Percentiles rank a stretch among this genome's conserved stretches.
phyloP scores from a whole-genome alignment of 2,797 vertebrate species.

The Mus spretus region DNA sequence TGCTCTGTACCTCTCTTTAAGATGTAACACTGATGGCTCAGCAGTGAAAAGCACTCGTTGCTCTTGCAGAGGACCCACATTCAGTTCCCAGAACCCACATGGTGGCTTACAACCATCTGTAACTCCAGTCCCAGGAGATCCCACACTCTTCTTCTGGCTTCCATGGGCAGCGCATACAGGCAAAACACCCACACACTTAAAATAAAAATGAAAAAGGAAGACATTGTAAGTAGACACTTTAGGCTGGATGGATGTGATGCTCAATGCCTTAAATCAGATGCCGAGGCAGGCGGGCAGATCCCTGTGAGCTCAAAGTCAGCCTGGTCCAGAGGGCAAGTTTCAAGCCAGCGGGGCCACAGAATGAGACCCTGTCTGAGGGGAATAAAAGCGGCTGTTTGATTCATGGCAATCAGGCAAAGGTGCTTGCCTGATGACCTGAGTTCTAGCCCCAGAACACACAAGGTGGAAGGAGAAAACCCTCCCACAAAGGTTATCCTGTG shows the following conservation, averaged over 20 bases:
- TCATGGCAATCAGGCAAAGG: background rate
- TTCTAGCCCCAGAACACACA: background rate
- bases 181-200: background rate
- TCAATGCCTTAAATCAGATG: background rate
- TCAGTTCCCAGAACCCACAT: background rate
- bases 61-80: background rate
- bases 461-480: background rate
- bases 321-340: background rate
- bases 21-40: background rate
- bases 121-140: background rate
- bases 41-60: background rate
- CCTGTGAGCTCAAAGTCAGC: background rate
- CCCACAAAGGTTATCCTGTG: background rate
- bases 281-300: background rate
- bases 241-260: background rate
- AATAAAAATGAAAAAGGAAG: background rate
- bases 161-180: background rate
- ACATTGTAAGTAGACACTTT: background rate
- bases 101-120: background rate
- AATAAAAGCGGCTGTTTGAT: background rate
- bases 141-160: background rate
- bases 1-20: slow-evolving; percentile 38
- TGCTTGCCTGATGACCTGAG: background rate
- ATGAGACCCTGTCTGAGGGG: background rate
- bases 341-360: background rate